A percentile compares a stretch with the other conserved stretches of the same genome.
Conservation (phyloP, 2,113 vertebrate species). For the Cinclus mexicanus region DNA sequence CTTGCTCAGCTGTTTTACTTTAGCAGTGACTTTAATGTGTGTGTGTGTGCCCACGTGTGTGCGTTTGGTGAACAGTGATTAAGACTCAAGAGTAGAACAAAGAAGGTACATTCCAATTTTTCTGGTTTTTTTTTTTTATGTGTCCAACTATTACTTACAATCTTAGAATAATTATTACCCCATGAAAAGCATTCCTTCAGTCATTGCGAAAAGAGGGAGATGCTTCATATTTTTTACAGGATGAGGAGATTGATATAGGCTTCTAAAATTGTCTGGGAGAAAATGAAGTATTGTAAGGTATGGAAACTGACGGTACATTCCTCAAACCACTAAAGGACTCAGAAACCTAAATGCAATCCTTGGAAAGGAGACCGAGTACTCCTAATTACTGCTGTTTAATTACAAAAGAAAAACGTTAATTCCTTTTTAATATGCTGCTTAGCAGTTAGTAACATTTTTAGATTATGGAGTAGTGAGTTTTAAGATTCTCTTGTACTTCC, state of each 20-base stretch:
- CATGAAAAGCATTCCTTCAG: not conserved
- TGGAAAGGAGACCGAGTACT: not conserved
- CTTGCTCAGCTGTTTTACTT: not conserved
- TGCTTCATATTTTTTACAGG: not conserved
- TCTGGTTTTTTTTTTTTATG: not conserved
- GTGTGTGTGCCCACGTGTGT: not conserved
- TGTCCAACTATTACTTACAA: not conserved
- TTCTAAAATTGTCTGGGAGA: not conserved
- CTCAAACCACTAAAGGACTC: not conserved
- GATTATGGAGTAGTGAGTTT: not conserved
- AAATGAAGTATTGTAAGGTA: not conserved
- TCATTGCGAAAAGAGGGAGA: not conserved
- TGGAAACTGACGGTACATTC: not conserved
- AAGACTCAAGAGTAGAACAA: not conserved
- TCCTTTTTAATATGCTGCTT: not conserved
- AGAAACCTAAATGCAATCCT: not conserved
- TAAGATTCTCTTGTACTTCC: not conserved
- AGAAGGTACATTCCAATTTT: not conserved
- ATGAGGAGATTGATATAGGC: not conserved
- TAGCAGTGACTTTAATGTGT: not conserved
- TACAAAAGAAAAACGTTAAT: not conserved
- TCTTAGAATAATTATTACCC: not conserved
- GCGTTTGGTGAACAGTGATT: not conserved
- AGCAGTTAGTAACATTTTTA: not conserved
- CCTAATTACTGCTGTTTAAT: not conserved